phyloP scores from a whole-genome alignment of 2,797 vertebrate genomes.

The Salarias fasciatus region DNA sequence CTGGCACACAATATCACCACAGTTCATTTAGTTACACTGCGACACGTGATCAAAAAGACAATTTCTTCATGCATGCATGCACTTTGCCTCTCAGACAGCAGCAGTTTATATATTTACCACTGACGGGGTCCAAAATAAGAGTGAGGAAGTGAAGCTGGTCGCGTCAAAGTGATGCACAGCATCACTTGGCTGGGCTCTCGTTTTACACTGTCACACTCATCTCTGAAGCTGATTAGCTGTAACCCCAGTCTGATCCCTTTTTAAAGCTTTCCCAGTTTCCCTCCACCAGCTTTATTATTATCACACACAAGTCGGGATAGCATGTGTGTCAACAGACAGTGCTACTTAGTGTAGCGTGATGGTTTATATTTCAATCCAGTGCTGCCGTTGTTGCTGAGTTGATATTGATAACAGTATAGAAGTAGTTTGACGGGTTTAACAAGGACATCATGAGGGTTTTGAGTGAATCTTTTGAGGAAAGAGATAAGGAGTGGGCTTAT shows the following conservation, averaged over 20 bases:
- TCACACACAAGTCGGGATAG: conserved; percentile 8
- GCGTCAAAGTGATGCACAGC: conserved; percentile 17
- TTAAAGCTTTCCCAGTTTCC: conserved; percentile 35
- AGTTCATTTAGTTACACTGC: background rate
- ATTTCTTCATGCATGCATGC: background rate
- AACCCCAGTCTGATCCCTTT: conserved; percentile 45
- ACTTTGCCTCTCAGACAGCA: background rate
- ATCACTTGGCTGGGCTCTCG: conserved; percentile 33
- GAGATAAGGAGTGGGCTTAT: conserved; percentile 28
- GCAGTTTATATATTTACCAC: conserved; percentile 18
- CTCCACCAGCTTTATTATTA: conserved; percentile 60
- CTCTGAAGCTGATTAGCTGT: conserved; percentile 42
- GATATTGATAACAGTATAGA: conserved; percentile 28
- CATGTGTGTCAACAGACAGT: conserved; percentile 45
- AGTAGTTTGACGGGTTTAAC: conserved; percentile 17
- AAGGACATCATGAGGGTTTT: background rate
- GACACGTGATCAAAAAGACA: background rate
- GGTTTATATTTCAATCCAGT: conserved; percentile 58
- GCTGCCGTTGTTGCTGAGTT: conserved; percentile 26
- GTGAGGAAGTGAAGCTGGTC: conserved; percentile 39
- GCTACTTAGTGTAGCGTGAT: conserved; percentile 24
- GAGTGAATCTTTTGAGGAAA: conserved; percentile 25
- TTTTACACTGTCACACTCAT: conserved; percentile 38
- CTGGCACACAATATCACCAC: background rate
- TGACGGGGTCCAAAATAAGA: conserved; percentile 1